Evolutionary conservation across 2,888 invertebrate genomes (phyloP).

Genomic region (Neocrepidodera transversa): DNA sequence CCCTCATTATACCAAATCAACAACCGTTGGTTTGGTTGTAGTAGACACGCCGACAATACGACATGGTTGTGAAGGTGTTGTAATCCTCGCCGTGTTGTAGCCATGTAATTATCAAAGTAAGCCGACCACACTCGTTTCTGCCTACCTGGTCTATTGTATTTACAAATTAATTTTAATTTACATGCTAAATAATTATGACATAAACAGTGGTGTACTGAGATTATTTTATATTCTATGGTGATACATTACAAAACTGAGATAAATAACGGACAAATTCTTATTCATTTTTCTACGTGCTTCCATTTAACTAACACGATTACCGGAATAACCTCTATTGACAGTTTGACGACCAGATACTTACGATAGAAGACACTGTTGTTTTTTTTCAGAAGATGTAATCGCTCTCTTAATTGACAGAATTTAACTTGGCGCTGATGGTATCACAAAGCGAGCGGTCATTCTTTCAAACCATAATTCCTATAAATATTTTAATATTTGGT

Average conservation of each 20-base stretch:
- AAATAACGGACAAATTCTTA: constrained; percentile 5
- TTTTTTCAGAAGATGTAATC: constrained; percentile 32
- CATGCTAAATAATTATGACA: constrained; percentile 23
- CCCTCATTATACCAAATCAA: constrained; percentile 46
- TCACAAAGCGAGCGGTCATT: constrained; percentile 44
- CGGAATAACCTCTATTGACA: constrained; percentile 36
- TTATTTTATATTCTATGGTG: too few relatives aligned
- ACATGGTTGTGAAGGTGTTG: constrained; percentile 38
- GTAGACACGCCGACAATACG: constrained; percentile 27
- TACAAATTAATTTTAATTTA: constrained; percentile 34
- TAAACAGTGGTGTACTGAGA: constrained; percentile 10
- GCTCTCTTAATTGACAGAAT: constrained; percentile 47
- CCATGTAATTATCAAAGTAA: constrained; percentile 44
- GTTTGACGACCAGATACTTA: constrained; percentile 24
- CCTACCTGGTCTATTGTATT: constrained; percentile 36
- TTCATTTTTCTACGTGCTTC: constrained; percentile 10
- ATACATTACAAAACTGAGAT: too few relatives aligned
- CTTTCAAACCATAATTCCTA: constrained; percentile 47
- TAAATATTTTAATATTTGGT: constrained; percentile 50
- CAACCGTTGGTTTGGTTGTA: constrained; percentile 33
- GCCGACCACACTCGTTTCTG: constrained; percentile 41
- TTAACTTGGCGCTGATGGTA: constrained; percentile 47
- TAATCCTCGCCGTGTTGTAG: constrained; percentile 38
- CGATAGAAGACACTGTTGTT: constrained; percentile 25
- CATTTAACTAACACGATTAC: constrained; percentile 24